These are phyloP conservation scores for Pyrgilauda ruficollis DNA, from an alignment of 2,113 vertebrate genomes.

Conservation along the genomic window DNA sequence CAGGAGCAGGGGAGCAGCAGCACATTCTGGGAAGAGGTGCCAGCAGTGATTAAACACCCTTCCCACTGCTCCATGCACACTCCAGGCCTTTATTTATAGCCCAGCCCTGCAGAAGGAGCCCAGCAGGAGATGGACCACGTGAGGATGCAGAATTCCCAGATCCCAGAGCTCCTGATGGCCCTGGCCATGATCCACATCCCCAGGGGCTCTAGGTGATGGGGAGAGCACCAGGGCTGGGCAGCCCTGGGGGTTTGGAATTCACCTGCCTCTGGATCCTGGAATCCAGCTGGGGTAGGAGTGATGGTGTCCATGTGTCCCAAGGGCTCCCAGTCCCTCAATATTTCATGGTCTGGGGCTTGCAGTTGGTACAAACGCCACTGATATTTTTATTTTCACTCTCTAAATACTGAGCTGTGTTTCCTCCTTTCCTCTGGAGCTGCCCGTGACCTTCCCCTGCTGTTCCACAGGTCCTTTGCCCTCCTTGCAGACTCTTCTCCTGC, in stretches of 20 bases:
- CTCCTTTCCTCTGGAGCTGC: background rate
- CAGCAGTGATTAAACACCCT: background rate
- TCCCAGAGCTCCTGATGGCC: background rate
- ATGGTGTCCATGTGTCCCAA: fast-evolving
- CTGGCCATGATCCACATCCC: fast-evolving
- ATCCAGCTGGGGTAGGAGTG: background rate
- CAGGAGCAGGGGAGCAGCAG: background rate
- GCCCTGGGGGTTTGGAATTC: background rate
- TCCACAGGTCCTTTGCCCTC: background rate
- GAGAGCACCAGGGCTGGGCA: fast-evolving
- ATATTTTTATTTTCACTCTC: background rate
- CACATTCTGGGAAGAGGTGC: background rate
- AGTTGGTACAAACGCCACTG: background rate
- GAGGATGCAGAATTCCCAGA: background rate
- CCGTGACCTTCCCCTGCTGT: background rate
- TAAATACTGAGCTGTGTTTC: background rate
- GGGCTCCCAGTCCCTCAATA: fast-evolving
- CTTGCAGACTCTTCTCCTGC: background rate
- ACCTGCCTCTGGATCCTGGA: background rate
- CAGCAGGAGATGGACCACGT: background rate
- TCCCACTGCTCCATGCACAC: background rate
- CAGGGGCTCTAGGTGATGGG: background rate
- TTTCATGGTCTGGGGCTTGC: background rate
- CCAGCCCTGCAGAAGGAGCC: fast-evolving
- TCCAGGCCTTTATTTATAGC: background rate